Percentiles rank a stretch among this genome's conserved stretches.
Evolutionary conservation across 1,140 invertebrate species (phyloP).

Genomic region (Drosophila novamexicana): DNA sequence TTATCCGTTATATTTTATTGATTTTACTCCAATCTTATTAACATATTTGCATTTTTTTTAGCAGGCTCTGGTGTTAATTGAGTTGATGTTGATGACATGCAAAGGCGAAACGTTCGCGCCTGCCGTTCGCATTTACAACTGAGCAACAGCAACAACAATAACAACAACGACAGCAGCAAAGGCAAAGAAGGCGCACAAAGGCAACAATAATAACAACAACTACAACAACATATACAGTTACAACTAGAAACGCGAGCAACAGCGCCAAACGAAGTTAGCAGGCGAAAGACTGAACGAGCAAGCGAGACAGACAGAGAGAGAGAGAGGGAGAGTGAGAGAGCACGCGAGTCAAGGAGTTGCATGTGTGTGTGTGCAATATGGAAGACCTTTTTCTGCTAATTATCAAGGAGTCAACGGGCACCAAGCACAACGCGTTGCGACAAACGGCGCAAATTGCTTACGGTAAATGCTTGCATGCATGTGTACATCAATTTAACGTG

Average conservation of each 20-base stretch:
- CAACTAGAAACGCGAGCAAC: conserved; percentile 30
- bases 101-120: conserved; percentile 33
- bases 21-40: conserved; percentile 59
- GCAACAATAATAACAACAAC: conserved; percentile 11
- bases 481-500: conserved; percentile 3
- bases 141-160: conserved; percentile 36
- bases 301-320: background rate
- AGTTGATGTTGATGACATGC: conserved; percentile 70
- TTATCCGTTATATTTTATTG: conserved; percentile 52
- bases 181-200: conserved; percentile 6
- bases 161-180: conserved; percentile 22
- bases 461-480: conserved; percentile 85
- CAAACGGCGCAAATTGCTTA: conserved; percentile 92
- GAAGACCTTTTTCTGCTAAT: conserved; percentile 93
- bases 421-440: conserved; percentile 89
- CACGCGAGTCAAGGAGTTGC: conserved; percentile 13
- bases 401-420: conserved; percentile 90
- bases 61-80: conserved; percentile 57
- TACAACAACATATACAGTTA: background rate
- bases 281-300: background rate
- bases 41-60: conserved; percentile 13
- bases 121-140: conserved; percentile 20
- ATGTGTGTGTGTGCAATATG: conserved; percentile 85
- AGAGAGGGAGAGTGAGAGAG: conserved; percentile 5
- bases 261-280: conserved; percentile 17